These are phyloP conservation scores for Brachynemurus nebulosus DNA, from an alignment of 2,888 invertebrate genomes.

Conservation along the genomic window DNA sequence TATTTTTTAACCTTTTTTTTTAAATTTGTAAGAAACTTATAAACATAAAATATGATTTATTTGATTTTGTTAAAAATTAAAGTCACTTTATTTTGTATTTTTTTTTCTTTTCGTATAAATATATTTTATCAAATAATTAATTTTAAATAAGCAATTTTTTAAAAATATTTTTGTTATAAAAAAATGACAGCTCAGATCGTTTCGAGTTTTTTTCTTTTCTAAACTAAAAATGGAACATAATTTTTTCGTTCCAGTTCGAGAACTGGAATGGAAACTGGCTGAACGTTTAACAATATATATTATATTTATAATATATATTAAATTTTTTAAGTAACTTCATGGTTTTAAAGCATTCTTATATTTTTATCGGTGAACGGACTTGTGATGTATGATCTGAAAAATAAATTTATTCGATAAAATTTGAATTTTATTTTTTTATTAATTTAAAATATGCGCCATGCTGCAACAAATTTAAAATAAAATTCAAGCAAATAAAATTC, in stretches of 20 bases:
- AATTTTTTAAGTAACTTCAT: no score
- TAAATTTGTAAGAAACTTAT: no score
- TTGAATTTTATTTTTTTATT: no score
- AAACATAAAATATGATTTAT: no score
- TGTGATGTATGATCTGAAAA: conserved; percentile 44
- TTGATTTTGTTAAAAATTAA: not conserved
- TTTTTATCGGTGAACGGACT: conserved; percentile 51
- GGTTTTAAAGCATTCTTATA: conserved; percentile 45
- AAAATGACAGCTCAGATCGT: not conserved
- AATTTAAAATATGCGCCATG: no score
- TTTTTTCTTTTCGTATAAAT: not conserved
- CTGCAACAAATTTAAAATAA: no score
- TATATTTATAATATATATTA: no score
- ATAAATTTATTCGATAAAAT: no score
- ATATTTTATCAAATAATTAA: conserved; percentile 1
- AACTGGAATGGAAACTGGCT: no score
- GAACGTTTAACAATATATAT: no score
- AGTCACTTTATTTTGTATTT: not conserved
- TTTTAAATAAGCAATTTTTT: not conserved
- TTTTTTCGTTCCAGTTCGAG: no score
- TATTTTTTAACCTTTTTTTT: not conserved
- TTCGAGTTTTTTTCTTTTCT: not conserved
- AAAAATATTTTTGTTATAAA: not conserved
- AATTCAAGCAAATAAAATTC: no score
- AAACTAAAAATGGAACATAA: not conserved